These are phyloP conservation scores for Spatulosminthurus flaviceps DNA, from an alignment of 2,888 invertebrate genomes.

Conservation along the genomic window DNA sequence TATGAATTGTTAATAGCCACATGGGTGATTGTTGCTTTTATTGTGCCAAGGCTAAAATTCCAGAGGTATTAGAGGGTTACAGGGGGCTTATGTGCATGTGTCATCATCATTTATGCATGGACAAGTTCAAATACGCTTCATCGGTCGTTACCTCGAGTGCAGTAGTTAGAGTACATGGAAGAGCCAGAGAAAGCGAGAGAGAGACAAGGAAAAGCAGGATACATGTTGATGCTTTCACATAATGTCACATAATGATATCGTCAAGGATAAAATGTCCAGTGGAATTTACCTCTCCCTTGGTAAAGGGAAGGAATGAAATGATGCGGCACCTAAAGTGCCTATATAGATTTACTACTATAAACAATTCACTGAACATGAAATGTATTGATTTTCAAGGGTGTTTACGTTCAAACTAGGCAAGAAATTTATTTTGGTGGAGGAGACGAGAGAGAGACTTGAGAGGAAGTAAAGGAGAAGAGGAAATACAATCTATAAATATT, in stretches of 20 bases:
- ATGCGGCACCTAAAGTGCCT: neutral
- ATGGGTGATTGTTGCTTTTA: no score
- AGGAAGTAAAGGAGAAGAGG: no score
- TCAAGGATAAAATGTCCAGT: slow-evolving; percentile 10
- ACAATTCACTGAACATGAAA: neutral
- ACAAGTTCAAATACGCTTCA: neutral
- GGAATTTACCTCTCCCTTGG: slow-evolving; percentile 4
- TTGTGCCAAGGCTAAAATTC: neutral
- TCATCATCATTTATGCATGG: neutral
- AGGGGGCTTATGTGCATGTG: neutral
- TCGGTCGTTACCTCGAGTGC: neutral
- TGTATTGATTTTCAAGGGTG: slow-evolving; percentile 1
- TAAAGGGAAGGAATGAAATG: neutral
- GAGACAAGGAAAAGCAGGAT: no score
- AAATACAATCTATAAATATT: neutral
- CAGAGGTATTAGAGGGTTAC: neutral
- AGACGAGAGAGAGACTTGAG: no score
- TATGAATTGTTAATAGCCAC: no score
- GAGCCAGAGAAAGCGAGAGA: no score
- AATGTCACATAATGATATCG: no score
- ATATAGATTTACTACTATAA: neutral
- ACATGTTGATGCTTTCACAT: no score
- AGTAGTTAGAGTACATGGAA: neutral
- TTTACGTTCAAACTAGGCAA: neutral
- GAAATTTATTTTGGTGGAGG: no score